These are phyloP conservation scores for Clarias fuscus DNA, from an alignment of 2,797 vertebrate genomes.

Conservation along the genomic window DNA sequence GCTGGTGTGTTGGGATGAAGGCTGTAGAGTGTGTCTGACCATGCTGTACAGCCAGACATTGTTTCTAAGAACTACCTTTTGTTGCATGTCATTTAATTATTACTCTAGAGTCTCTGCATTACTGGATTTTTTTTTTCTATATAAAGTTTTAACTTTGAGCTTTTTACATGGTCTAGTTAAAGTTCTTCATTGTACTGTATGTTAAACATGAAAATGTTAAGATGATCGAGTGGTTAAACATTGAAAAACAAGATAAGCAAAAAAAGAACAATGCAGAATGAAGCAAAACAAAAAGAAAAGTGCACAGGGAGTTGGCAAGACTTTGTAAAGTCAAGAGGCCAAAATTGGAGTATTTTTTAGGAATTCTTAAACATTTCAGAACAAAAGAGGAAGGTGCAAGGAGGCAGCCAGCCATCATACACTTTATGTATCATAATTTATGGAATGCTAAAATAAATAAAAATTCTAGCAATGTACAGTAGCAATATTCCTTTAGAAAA, in stretches of 20 bases:
- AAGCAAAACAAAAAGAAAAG: no score
- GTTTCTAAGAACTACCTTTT: not conserved
- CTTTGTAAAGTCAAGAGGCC: not conserved
- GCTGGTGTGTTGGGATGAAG: not conserved
- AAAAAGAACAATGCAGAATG: not conserved
- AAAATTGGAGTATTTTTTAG: not conserved
- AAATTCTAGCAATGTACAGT: not conserved
- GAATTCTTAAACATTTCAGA: not conserved
- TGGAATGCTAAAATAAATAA: not conserved
- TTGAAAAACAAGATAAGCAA: not conserved
- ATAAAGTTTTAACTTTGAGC: no score
- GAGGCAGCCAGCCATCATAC: not conserved
- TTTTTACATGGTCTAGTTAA: not conserved
- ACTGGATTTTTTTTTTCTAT: not conserved
- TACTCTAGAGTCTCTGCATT: not conserved
- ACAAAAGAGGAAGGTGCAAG: not conserved
- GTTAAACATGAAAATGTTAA: not conserved
- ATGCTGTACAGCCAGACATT: not conserved
- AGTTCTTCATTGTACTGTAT: not conserved
- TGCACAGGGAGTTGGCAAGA: not conserved
- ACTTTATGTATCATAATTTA: not conserved
- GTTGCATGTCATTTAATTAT: not conserved
- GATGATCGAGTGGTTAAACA: not conserved
- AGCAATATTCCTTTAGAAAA: not conserved
- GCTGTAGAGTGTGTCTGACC: not conserved